phyloP scores from a whole-genome alignment of 2,888 invertebrate species.

The Candidula unifasciata region DNA sequence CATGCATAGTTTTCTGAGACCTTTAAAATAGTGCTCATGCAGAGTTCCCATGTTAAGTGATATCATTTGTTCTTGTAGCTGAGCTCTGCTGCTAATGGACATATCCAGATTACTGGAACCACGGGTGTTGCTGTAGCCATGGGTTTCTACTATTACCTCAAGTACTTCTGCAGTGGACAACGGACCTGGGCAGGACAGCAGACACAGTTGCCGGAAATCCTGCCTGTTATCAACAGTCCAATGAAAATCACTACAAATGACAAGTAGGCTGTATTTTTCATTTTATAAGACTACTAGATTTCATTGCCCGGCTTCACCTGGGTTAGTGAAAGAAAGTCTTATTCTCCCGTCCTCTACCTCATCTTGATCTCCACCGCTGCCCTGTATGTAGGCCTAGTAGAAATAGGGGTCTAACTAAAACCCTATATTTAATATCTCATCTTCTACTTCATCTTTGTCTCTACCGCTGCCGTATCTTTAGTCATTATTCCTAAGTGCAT shows the following conservation, averaged over 20 bases:
- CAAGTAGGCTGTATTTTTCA: constrained; percentile 61
- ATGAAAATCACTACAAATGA: constrained; percentile 74
- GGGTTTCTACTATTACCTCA: constrained; percentile 92
- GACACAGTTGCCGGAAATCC: constrained; percentile 70
- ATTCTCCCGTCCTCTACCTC: too few relatives aligned
- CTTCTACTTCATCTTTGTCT: too few relatives aligned
- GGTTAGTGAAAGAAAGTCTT: too few relatives aligned
- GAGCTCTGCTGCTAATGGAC: constrained; percentile 51
- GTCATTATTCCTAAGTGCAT: background rate
- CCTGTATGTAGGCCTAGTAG: too few relatives aligned
- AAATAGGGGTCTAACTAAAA: too few relatives aligned
- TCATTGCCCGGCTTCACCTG: too few relatives aligned
- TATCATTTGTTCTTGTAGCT: constrained; percentile 37
- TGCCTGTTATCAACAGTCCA: constrained; percentile 67
- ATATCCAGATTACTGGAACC: constrained; percentile 79
- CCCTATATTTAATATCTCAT: too few relatives aligned
- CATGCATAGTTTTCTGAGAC: too few relatives aligned
- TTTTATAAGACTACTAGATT: background rate
- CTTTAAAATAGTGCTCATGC: background rate
- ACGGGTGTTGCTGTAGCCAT: constrained; percentile 90
- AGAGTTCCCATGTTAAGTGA: background rate
- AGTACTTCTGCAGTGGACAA: constrained; percentile 88
- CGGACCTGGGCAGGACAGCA: constrained; percentile 90
- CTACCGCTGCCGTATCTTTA: too few relatives aligned
- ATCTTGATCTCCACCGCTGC: too few relatives aligned